Evolutionary conservation across 2,797 vertebrate genomes (phyloP), one percentile per base, ranked within the genome.

Genomic region (Vireo griseus): DNA sequence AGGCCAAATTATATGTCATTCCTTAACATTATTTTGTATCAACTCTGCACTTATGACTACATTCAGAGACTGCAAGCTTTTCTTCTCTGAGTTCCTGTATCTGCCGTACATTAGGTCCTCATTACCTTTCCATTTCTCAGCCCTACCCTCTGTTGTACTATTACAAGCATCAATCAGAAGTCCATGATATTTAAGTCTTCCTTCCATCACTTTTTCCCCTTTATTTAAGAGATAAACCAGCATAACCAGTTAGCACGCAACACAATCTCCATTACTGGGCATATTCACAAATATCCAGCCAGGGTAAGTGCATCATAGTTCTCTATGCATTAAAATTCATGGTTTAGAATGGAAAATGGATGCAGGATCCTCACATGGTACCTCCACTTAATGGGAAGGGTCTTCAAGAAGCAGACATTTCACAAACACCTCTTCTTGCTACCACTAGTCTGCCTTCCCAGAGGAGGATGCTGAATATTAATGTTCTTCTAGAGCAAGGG

Each of bases 61-160:
- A 33, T 33, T 67, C 15, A 72, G 31, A 24, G 19, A 85, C 39
- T 67, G 26, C 9, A 57, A 84, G 22, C 5, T 35, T 86, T 86
- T 55, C 28, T 55, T 59, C 47, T 40, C 61, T 31, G 20, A 15
- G 7, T 73, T 81, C 82, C n/a, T 66, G 8, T 57, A 62, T 16
- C 11, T 63, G 33, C 18, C 0, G 0, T 21, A 13, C 19, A 48
- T 40, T 31, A 62, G 13, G 13, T n/a, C 15, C 7, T 40, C 22
- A 22, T 55, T 75, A 55, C 13, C 31, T 48, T 54, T n/a, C 24
- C 6, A 26, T 19, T 69, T 76, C 74, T 63, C 47, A 58, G 55
- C 42, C 31, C 37, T 33, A 75, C 5, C 6, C 31, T 51, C 71
- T 35, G 25, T 47, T 52, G 13, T 24, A 28, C 10, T 4, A 16